Percentiles rank a stretch among this genome's conserved stretches.
Conservation (phyloP, 2,797 vertebrate species). For the Uromys caudimaculatus region DNA sequence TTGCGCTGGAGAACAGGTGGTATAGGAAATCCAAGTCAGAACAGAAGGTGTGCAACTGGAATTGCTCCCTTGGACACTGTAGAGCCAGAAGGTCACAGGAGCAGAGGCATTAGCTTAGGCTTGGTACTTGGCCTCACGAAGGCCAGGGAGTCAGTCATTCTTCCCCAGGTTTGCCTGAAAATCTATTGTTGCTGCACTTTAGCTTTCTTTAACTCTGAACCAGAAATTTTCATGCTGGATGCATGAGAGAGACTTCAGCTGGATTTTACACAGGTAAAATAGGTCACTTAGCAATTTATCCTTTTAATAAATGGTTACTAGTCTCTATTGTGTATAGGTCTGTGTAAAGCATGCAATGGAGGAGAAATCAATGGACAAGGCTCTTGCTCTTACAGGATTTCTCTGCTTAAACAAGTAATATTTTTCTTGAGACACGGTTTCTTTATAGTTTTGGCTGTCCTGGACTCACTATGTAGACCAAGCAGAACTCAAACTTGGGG, state of each 20-base stretch:
- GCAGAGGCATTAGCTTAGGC: not conserved
- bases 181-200: not conserved
- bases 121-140: not conserved
- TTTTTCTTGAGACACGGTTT: not conserved
- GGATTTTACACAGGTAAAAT: conserved; percentile 8
- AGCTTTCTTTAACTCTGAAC: conserved; percentile 11
- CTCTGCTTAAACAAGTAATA: not conserved
- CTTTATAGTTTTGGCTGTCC: not conserved
- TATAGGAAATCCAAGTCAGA: not conserved
- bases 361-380: not conserved
- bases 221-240: not conserved
- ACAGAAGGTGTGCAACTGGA: not conserved
- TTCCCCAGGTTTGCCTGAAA: not conserved
- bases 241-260: not conserved
- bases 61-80: not conserved
- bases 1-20: not conserved
- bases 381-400: not conserved
- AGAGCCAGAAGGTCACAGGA: not conserved
- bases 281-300: not conserved
- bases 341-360: not conserved
- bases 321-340: not conserved
- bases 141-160: not conserved
- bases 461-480: not conserved
- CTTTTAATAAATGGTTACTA: not conserved
- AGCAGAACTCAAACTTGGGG: not conserved